Conservation (phyloP, 2,888 invertebrate genomes). For the Drosophila glabriapex region DNA sequence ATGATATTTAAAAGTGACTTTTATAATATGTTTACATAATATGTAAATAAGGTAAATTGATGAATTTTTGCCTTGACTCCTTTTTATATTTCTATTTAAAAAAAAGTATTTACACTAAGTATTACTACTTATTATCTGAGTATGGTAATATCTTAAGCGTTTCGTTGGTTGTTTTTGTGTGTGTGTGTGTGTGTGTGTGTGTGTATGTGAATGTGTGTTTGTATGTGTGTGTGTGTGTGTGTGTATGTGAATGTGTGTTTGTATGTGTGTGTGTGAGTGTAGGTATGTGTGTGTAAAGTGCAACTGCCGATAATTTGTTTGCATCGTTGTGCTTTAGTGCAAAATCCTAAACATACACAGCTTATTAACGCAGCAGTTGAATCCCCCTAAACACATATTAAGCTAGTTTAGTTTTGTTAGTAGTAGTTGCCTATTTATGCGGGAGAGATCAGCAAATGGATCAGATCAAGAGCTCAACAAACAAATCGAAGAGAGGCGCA, state of each 20-base stretch:
- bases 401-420: slow-evolving; percentile 39
- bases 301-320: slow-evolving; percentile 23
- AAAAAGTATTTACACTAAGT: slow-evolving; percentile 66
- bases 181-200: slow-evolving; percentile 17
- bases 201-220: slow-evolving; percentile 1
- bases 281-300: slow-evolving; percentile 1
- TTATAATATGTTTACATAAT: background rate
- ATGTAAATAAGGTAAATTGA: slow-evolving; percentile 2
- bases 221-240: slow-evolving; percentile 2
- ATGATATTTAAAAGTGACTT: slow-evolving; percentile 19
- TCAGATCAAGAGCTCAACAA: slow-evolving; percentile 39
- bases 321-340: background rate
- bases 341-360: slow-evolving; percentile 25
- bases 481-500: slow-evolving; percentile 39
- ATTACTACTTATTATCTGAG: slow-evolving; percentile 74
- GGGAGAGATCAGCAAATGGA: slow-evolving; percentile 47
- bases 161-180: slow-evolving; percentile 41
- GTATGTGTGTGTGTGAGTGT: slow-evolving; percentile 6
- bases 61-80: slow-evolving; percentile 1
- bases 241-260: no score
- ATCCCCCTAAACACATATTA: slow-evolving; percentile 19
- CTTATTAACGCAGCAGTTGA: slow-evolving; percentile 10
- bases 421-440: slow-evolving; percentile 43
- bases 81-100: slow-evolving; percentile 8
- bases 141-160: slow-evolving; percentile 78